Conservation (phyloP, 2,888 invertebrate species). For the Dinocampus coccinellae region DNA sequence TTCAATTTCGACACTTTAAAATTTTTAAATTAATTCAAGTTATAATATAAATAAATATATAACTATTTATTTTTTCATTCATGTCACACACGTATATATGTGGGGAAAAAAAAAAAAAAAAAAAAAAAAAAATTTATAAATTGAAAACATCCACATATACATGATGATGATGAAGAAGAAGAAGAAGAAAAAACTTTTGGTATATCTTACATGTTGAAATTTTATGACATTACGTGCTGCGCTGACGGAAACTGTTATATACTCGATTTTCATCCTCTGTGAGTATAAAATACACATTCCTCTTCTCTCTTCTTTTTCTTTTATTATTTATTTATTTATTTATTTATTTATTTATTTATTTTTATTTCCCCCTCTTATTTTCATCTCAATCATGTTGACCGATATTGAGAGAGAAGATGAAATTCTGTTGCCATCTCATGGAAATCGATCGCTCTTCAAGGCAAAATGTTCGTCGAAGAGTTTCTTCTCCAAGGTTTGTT, state of each 20-base stretch:
- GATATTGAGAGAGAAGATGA: neutral
- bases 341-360: no score
- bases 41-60: neutral
- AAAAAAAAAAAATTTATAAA: neutral
- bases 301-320: neutral
- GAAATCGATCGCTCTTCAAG: conserved; percentile 75
- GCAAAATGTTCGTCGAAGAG: conserved; percentile 72
- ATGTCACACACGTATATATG: neutral
- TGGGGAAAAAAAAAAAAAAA: no score
- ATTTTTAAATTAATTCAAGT: neutral
- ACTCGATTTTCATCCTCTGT: neutral
- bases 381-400: conserved; percentile 8
- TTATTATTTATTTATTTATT: no score
- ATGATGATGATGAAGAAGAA: neutral
- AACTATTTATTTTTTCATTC: neutral
- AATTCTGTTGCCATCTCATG: conserved; percentile 71
- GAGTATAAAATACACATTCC: neutral
- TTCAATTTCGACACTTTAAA: neutral
- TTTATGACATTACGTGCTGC: neutral
- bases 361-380: neutral
- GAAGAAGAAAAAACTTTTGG: neutral
- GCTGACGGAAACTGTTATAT: neutral
- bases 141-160: neutral
- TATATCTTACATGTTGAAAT: neutral
- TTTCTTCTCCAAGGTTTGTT: conserved; percentile 40